phyloP scores from a whole-genome alignment of 2,113 vertebrate genomes.

The Stegostoma tigrinum region DNA sequence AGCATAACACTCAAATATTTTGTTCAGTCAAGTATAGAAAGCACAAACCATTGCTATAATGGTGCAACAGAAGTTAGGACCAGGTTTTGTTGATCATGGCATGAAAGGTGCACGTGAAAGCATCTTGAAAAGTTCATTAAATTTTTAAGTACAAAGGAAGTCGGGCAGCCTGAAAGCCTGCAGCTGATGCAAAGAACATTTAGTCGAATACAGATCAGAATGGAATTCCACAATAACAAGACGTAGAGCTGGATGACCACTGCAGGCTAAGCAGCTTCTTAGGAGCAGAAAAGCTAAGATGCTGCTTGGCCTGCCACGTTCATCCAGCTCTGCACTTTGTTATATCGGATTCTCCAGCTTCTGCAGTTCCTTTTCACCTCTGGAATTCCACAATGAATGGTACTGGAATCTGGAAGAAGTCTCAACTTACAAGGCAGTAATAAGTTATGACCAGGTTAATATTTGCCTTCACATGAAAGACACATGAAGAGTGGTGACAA shows the following conservation, averaged over 20 bases:
- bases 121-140: neutral
- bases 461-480: neutral
- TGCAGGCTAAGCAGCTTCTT: no score
- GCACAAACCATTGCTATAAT: neutral
- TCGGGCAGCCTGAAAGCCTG: neutral
- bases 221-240: neutral
- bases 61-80: neutral
- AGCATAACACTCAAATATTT: neutral
- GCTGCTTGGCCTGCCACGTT: no score
- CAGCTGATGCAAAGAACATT: neutral
- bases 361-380: no score
- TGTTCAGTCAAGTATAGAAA: neutral
- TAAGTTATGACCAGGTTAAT: neutral
- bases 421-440: neutral
- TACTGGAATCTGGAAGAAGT: neutral
- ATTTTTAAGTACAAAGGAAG: neutral
- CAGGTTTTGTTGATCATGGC: neutral
- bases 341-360: no score
- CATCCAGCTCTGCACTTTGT: no score
- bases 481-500: neutral
- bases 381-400: neutral
- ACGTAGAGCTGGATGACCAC: no score
- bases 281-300: no score
- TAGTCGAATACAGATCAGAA: neutral
- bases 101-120: neutral